Base-by-base conservation (phyloP, 2,888 invertebrate species). In the Anorthoa munda region DNA sequence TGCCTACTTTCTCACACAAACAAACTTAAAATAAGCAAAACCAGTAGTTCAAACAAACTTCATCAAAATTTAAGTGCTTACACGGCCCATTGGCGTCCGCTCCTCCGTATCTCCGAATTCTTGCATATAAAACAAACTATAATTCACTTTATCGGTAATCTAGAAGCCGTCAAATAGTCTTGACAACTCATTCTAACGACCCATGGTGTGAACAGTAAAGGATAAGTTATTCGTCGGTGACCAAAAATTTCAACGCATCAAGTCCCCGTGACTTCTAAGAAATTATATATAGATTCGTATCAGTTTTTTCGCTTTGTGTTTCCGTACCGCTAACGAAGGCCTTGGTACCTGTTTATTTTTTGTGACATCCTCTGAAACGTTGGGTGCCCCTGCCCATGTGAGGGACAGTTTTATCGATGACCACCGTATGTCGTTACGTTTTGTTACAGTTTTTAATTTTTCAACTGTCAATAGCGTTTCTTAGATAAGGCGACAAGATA, bases 321-420 rank as follows among this genome's bases (percentile, higher is more conserved):
- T 89, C 92, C 91, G 91, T 91, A 93, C 93, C 94, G 93, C 95
- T 95, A 94, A 95, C 95, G 94, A 95, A 95, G 91, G 88, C 89
- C 89, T 90, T 88, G 89, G 90, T 94, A 94, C 94, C 95, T 95
- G 94, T 94, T 92, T 91, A 86, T 91, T 92, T 94, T 93, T 93
- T 89, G 87, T 86, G 86, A 90, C 87, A 88, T 90, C 89, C 86
- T 87, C 80, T 87, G 87, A 90, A 90, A 91, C 90, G 75, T 80
- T 82, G 84, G 81, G 77, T 81, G 92, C 93, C 93, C 91, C 91
- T 92, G 91, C 88, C 92, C 91, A 91, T 92, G 90, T 88, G 90
- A 89, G 91, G 92, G 90, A 85, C 91, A 92, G 93, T 94, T 93
- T 95, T 94, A 95, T 95, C 94, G 94, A 95, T 93, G 93, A 93